These are phyloP conservation scores for Apamea sordens DNA, from an alignment of 2,888 invertebrate genomes.

Conservation along the genomic window DNA sequence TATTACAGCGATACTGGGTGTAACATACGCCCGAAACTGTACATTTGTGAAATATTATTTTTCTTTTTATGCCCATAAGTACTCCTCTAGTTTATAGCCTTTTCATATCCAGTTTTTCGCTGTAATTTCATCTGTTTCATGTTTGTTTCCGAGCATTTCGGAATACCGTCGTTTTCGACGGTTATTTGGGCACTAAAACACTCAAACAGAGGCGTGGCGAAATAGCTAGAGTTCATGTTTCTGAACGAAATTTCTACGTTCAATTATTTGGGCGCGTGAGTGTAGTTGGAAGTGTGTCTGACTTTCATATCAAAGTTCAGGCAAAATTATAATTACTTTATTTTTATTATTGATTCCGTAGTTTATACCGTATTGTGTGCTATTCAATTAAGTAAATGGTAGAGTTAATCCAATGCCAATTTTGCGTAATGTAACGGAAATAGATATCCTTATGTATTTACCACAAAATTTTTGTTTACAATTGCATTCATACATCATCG, in stretches of 20 bases:
- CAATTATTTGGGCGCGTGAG: background rate
- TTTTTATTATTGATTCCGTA: constrained; percentile 28
- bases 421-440: background rate
- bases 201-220: constrained; percentile 12
- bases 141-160: background rate
- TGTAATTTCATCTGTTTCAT: background rate
- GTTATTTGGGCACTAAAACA: constrained; percentile 27
- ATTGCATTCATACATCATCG: background rate
- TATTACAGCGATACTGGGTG: background rate
- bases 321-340: constrained; percentile 42
- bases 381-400: background rate
- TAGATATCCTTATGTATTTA: background rate
- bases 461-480: too few relatives aligned
- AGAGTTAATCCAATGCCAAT: background rate
- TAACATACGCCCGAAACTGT: background rate
- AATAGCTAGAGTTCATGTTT: constrained; percentile 18
- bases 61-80: background rate
- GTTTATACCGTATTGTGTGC: background rate
- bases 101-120: background rate
- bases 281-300: constrained; percentile 18
- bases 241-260: constrained; percentile 2
- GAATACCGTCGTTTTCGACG: background rate
- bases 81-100: background rate
- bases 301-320: constrained; percentile 6
- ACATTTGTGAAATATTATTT: background rate